Evolutionary conservation across 2,113 vertebrate genomes (phyloP).

Genomic region (Neomonachus schauinslandi): DNA sequence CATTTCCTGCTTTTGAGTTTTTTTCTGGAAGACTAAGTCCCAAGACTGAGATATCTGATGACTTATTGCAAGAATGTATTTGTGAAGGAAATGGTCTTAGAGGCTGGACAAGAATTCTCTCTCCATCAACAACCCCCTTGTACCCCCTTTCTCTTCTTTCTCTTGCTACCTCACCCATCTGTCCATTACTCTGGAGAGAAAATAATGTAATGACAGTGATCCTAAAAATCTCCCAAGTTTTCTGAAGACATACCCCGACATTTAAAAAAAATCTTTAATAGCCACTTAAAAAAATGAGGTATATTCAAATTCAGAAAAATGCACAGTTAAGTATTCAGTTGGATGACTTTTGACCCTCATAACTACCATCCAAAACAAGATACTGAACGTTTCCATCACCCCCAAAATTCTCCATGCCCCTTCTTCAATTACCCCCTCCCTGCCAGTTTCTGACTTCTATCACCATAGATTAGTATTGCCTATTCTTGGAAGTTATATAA

Average conservation of each 20-base stretch:
- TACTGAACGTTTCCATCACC: not conserved
- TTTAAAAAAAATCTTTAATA: not conserved
- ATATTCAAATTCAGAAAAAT: not conserved
- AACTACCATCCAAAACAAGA: not conserved
- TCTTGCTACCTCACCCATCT: not conserved
- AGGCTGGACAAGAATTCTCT: not conserved
- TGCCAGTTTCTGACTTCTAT: not conserved
- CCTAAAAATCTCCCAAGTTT: not conserved
- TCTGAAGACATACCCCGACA: not conserved
- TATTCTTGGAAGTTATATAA: not conserved
- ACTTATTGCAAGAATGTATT: not conserved
- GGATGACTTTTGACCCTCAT: not conserved
- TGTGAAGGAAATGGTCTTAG: not conserved
- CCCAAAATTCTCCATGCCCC: not conserved
- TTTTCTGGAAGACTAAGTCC: not conserved
- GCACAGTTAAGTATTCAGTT: not conserved
- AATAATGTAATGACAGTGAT: not conserved
- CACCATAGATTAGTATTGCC: not conserved
- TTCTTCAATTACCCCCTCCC: too few relatives aligned
- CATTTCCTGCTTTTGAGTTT: slow-evolving; percentile 9
- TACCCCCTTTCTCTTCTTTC: not conserved
- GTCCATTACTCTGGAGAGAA: not conserved
- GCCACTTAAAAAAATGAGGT: not conserved
- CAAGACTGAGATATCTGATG: not conserved
- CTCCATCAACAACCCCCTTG: not conserved